phyloP scores from a whole-genome alignment of 1,140 invertebrate species.

The Homalodisca vitripennis region DNA sequence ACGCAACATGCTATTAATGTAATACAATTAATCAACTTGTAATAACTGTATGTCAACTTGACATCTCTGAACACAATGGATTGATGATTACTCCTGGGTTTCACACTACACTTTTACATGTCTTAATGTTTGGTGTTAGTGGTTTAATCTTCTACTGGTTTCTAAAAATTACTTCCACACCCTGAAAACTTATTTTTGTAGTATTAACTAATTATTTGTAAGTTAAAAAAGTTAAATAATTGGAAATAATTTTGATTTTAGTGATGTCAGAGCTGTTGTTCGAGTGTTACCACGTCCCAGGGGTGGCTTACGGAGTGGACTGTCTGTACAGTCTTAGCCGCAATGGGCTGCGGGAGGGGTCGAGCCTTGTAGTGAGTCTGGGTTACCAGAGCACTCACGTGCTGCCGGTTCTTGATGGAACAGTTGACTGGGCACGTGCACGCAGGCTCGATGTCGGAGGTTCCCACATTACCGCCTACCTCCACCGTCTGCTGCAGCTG shows the following conservation, averaged over 20 bases:
- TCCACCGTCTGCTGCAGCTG: slow-evolving; percentile 88
- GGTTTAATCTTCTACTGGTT: no score
- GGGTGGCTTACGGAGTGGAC: slow-evolving; percentile 85
- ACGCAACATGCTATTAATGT: no score
- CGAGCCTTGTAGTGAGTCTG: slow-evolving; percentile 76
- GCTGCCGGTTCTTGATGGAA: slow-evolving; percentile 71
- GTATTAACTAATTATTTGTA: no score
- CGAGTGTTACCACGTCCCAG: slow-evolving; percentile 88
- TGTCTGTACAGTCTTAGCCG: slow-evolving; percentile 76
- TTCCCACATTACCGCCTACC: slow-evolving; percentile 78
- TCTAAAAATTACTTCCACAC: no score
- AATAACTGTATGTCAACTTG: no score
- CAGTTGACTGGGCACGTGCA: slow-evolving; percentile 64
- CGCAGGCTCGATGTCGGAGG: slow-evolving; percentile 86
- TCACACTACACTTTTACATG: no score
- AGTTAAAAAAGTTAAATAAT: no score
- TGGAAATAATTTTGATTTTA: slow-evolving; percentile 34
- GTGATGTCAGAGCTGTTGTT: slow-evolving; percentile 95
- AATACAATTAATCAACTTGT: no score
- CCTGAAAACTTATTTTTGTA: no score
- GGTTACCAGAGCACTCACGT: slow-evolving; percentile 89
- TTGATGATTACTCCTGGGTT: no score
- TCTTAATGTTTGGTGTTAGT: no score
- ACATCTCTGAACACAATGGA: no score
- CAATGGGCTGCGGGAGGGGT: slow-evolving; percentile 59